A percentile compares a stretch with the other conserved stretches of the same genome.
Evolutionary conservation across 2,797 vertebrate genomes (phyloP).

Genomic region (Xenops minutus): DNA sequence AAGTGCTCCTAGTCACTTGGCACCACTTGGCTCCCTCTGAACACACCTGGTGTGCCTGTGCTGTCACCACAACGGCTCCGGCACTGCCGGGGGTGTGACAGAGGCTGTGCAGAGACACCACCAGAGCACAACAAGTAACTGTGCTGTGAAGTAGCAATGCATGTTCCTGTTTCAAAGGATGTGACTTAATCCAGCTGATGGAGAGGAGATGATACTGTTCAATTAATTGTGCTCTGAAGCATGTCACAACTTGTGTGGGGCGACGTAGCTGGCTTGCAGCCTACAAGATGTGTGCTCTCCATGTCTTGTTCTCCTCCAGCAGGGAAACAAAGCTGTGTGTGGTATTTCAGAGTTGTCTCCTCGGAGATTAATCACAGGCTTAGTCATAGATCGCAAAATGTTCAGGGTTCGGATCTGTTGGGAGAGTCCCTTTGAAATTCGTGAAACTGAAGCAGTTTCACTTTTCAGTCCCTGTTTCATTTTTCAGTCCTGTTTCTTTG

Average conservation of each 20-base stretch:
- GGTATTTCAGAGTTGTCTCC: constrained; percentile 37
- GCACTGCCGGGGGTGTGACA: neutral
- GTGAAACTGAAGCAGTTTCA: neutral
- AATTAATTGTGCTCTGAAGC: neutral
- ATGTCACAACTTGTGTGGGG: neutral
- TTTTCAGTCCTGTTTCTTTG: neutral
- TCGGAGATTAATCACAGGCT: constrained; percentile 54
- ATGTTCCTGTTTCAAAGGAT: neutral
- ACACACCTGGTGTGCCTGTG: neutral
- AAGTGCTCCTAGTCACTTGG: neutral
- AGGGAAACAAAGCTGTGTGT: constrained; percentile 2
- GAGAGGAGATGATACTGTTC: neutral
- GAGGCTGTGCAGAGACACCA: neutral
- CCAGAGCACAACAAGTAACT: neutral
- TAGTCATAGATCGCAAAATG: constrained; percentile 34
- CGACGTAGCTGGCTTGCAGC: neutral
- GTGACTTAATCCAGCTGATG: neutral
- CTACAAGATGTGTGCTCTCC: constrained; percentile 10
- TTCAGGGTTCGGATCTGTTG: neutral
- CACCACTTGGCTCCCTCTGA: neutral
- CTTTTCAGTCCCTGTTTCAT: neutral
- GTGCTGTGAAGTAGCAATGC: neutral
- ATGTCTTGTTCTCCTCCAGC: neutral
- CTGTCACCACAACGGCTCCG: neutral
- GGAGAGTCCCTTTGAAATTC: constrained; percentile 16